These are phyloP conservation scores for Chiloscyllium plagiosum DNA, from an alignment of 2,113 vertebrate genomes.

Conservation along the genomic window DNA sequence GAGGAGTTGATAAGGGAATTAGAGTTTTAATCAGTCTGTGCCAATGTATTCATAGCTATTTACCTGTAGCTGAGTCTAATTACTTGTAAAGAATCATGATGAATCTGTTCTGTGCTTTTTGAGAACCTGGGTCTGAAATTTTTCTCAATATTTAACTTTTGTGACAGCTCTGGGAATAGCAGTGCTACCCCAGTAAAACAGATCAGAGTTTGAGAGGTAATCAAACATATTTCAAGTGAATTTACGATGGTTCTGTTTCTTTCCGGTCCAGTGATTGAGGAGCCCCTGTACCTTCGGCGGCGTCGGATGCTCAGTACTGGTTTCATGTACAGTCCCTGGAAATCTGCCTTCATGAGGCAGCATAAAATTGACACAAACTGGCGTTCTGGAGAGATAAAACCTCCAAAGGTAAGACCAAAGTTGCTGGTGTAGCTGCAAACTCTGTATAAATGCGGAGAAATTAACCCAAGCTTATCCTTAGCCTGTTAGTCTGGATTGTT, in stretches of 20 bases:
- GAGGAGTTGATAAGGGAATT: too few species aligned
- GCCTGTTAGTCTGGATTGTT: background rate
- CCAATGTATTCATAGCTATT: too few species aligned
- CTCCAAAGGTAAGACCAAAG: conserved; percentile 49
- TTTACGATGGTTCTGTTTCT: background rate
- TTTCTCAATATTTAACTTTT: too few species aligned
- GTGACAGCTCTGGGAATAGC: too few species aligned
- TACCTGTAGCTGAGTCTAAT: too few species aligned
- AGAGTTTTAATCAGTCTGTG: too few species aligned
- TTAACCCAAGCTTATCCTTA: background rate
- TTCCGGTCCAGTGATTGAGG: conserved; percentile 45
- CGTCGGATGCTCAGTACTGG: conserved; percentile 48
- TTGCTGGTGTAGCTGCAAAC: background rate
- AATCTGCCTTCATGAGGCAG: conserved; percentile 52
- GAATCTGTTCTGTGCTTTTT: too few species aligned
- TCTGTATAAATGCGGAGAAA: background rate
- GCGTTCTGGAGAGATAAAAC: conserved; percentile 49
- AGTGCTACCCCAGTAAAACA: too few species aligned
- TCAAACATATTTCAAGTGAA: background rate
- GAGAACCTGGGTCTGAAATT: too few species aligned
- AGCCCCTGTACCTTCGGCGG: conserved; percentile 49
- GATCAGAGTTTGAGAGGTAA: background rate
- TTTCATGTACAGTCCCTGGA: conserved; percentile 58
- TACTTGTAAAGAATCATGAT: too few species aligned
- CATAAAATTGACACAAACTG: conserved; percentile 54